These are phyloP conservation scores for Hemiscyllium ocellatum DNA, from an alignment of 2,113 vertebrate genomes.

Conservation along the genomic window DNA sequence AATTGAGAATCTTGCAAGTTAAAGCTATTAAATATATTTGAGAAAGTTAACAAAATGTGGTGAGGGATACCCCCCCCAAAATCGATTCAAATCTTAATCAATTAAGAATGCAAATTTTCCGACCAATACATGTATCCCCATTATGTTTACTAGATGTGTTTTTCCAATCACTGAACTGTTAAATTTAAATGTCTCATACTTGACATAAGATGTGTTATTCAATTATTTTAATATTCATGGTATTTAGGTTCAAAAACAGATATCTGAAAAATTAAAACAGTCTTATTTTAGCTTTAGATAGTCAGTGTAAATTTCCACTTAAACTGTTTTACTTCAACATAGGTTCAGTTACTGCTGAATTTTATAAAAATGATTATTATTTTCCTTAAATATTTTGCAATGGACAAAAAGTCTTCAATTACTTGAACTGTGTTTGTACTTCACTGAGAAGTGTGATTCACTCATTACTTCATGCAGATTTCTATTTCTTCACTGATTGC, in stretches of 20 bases:
- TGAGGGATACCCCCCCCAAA: background rate
- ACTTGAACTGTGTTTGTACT: background rate
- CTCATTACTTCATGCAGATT: conserved; percentile 13
- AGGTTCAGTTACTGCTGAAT: background rate
- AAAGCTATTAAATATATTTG: background rate
- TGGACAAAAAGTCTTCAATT: background rate
- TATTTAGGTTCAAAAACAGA: background rate
- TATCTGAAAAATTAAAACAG: background rate
- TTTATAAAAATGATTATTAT: background rate
- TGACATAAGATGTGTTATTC: background rate
- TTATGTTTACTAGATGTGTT: background rate
- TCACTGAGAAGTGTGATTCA: background rate
- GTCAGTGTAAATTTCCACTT: conserved; percentile 9
- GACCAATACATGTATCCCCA: background rate
- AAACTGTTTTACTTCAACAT: background rate
- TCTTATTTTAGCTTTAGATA: background rate
- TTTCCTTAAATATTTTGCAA: conserved; percentile 7
- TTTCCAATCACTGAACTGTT: background rate
- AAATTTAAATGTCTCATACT: background rate
- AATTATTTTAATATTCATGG: background rate
- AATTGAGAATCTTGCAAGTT: background rate
- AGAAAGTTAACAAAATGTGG: background rate
- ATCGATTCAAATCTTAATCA: background rate
- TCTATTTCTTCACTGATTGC: background rate
- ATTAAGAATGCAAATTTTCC: background rate